A percentile compares a stretch with the other conserved stretches of the same genome.
Evolutionary conservation across 1,140 invertebrate species (phyloP).

Genomic region (Rhopalosiphum maidis): DNA sequence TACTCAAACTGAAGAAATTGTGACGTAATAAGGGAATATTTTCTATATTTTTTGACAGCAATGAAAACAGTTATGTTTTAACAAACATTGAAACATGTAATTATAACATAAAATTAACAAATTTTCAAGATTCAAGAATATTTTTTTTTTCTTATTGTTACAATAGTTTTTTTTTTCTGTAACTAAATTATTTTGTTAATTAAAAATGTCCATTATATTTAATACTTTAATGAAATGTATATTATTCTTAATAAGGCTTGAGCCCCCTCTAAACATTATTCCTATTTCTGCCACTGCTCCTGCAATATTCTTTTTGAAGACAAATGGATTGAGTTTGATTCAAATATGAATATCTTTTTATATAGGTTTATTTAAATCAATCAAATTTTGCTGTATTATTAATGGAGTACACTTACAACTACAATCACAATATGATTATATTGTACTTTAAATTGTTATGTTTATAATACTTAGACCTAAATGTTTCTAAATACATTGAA

Average conservation of each 20-base stretch:
- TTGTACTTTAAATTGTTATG: background rate
- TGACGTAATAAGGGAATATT: background rate
- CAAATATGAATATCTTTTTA: background rate
- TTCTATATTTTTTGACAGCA: background rate
- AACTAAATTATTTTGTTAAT: background rate
- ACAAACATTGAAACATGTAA: background rate
- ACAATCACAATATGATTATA: background rate
- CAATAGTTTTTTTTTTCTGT: background rate
- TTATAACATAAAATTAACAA: background rate
- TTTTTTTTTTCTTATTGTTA: background rate
- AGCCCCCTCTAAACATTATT: too few species aligned
- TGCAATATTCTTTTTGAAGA: background rate
- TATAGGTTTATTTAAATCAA: background rate
- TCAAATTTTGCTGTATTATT: background rate
- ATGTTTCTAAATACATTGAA: background rate
- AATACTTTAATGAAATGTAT: background rate
- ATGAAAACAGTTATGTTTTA: background rate
- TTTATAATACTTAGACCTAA: background rate
- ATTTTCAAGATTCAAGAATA: background rate
- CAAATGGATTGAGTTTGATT: background rate
- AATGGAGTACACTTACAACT: background rate
- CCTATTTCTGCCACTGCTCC: background rate
- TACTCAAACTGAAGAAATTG: constrained; percentile 6
- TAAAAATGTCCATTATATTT: background rate
- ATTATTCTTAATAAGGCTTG: background rate